Percentiles rank a stretch among this genome's conserved stretches.
Evolutionary conservation across 2,113 vertebrate species (phyloP).

Genomic region (Argyrosomus japonicus): DNA sequence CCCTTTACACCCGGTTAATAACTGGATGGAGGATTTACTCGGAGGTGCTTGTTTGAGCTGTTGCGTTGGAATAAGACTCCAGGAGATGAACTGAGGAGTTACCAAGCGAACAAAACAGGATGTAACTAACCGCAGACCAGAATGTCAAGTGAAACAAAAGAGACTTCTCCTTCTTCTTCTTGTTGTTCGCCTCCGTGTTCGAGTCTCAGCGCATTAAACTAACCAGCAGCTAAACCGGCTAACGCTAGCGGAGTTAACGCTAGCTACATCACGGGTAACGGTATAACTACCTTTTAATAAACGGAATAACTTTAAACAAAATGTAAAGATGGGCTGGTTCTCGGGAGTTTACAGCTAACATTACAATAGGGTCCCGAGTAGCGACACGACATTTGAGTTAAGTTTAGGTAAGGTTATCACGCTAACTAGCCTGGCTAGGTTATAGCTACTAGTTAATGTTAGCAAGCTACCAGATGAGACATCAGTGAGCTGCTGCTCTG

Average conservation of each 20-base stretch:
- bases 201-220: constrained; percentile 54
- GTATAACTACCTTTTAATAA: constrained; percentile 29
- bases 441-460: constrained; percentile 31
- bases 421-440: constrained; percentile 48
- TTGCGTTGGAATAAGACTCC: background rate
- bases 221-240: constrained; percentile 73
- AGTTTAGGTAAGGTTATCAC: constrained; percentile 29
- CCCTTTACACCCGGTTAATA: background rate
- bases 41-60: constrained; percentile 11
- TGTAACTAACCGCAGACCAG: constrained; percentile 46
- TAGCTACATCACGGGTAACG: constrained; percentile 44
- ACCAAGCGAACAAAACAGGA: constrained; percentile 24
- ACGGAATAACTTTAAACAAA: background rate
- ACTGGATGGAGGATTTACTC: constrained; percentile 41
- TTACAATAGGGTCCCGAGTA: background rate
- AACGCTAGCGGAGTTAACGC: constrained; percentile 62
- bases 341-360: background rate
- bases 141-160: constrained; percentile 74
- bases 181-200: constrained; percentile 26
- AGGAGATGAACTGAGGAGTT: constrained; percentile 5
- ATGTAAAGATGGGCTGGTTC: background rate
- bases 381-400: background rate
- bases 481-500: background rate
- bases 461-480: constrained; percentile 4
- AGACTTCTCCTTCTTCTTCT: constrained; percentile 61